These are phyloP conservation scores for Macrosteles quadrilineatus DNA, from an alignment of 1,140 invertebrate species.

Conservation along the genomic window DNA sequence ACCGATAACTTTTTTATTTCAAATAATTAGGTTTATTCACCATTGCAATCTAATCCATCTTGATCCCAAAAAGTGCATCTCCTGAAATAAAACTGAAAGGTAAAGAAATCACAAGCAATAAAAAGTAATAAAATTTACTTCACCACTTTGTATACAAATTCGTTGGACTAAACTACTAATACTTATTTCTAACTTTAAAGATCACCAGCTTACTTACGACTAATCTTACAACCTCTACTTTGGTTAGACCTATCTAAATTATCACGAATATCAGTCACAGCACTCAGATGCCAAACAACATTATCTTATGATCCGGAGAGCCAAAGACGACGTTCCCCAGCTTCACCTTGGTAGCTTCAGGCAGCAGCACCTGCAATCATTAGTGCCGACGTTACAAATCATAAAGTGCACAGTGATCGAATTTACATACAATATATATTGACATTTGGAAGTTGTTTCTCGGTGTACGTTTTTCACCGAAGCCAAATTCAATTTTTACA, in stretches of 20 bases:
- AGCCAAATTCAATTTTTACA: neutral
- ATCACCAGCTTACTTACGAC: too few species aligned
- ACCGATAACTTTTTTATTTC: too few species aligned
- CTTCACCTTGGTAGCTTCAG: neutral
- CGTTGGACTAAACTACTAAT: too few species aligned
- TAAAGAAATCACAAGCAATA: too few species aligned
- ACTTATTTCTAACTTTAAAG: too few species aligned
- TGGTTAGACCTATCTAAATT: neutral
- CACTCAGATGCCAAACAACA: slow-evolving; percentile 16
- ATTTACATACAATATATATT: neutral
- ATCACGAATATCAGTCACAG: slow-evolving; percentile 2
- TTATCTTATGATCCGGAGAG: neutral
- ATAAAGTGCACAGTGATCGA: neutral
- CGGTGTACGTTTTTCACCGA: neutral
- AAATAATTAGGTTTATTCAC: too few species aligned
- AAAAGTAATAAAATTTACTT: too few species aligned
- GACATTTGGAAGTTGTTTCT: neutral
- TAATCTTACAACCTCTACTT: too few species aligned
- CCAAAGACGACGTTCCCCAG: slow-evolving; percentile 19
- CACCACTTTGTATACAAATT: too few species aligned
- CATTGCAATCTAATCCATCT: too few species aligned
- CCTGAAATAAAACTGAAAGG: too few species aligned
- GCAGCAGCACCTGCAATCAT: slow-evolving; percentile 14
- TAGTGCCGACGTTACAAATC: neutral
- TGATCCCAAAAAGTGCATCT: too few species aligned